Conservation (phyloP, 2,888 invertebrate genomes). For the Gymnoscelis rufifasciata region DNA sequence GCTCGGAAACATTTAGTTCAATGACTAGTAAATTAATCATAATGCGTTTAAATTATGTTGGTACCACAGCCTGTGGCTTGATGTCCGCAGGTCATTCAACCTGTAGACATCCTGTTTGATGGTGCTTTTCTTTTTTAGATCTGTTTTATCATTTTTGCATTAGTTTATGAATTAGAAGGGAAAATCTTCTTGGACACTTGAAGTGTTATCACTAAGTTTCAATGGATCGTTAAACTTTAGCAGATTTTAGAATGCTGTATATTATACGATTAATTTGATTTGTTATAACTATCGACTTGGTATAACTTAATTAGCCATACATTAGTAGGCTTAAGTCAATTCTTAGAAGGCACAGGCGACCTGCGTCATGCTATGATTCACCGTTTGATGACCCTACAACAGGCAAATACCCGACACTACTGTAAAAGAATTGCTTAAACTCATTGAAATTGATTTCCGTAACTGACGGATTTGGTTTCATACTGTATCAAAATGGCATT, state of each 20-base stretch:
- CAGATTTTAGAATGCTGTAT: not conserved
- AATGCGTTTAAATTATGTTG: slow-evolving; percentile 43
- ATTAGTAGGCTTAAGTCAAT: not conserved
- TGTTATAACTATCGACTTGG: too few species aligned
- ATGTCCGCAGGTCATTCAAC: slow-evolving; percentile 59
- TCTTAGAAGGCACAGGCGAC: not conserved
- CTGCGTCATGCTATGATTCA: slow-evolving; percentile 1
- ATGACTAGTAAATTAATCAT: slow-evolving; percentile 48
- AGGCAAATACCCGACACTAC: not conserved
- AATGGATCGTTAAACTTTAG: not conserved
- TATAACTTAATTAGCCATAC: too few species aligned
- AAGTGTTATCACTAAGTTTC: too few species aligned
- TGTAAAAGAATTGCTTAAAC: not conserved
- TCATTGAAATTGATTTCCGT: not conserved
- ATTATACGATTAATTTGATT: not conserved
- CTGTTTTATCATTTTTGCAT: slow-evolving; percentile 7
- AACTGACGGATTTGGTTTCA: not conserved
- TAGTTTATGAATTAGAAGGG: too few species aligned
- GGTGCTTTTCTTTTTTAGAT: slow-evolving; percentile 33
- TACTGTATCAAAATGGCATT: not conserved
- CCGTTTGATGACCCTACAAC: not conserved
- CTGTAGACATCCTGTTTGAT: slow-evolving; percentile 50
- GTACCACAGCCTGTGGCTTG: slow-evolving; percentile 45
- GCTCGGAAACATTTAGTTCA: slow-evolving; percentile 32
- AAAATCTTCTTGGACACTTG: too few species aligned